phyloP scores from a whole-genome alignment of 2,113 vertebrate species.

The Strigops habroptila region DNA sequence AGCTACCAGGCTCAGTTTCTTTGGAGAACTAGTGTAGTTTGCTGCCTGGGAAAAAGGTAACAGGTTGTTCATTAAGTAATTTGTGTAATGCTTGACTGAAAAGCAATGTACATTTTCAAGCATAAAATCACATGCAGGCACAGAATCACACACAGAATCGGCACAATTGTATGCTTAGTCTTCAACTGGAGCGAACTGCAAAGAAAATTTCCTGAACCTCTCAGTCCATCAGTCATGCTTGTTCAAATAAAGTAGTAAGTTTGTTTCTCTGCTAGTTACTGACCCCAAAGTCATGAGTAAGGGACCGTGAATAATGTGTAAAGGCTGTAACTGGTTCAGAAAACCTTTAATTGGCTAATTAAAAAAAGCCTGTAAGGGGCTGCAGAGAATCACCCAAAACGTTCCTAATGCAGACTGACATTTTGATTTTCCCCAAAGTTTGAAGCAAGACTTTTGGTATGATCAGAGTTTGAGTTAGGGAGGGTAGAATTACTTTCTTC shows the following conservation, averaged over 20 bases:
- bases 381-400: constrained; percentile 44
- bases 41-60: not conserved
- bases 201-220: constrained; percentile 47
- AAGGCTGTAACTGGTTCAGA: constrained; percentile 31
- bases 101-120: constrained; percentile 1
- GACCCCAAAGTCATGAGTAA: constrained; percentile 49
- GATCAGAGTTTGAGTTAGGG: constrained; percentile 13
- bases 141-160: not conserved
- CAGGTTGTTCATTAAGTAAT: constrained; percentile 41
- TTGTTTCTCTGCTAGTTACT: constrained; percentile 25
- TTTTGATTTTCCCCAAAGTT: constrained; percentile 42
- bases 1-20: not conserved
- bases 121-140: not conserved
- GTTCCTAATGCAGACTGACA: constrained; percentile 54
- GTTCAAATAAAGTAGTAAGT: constrained; percentile 25
- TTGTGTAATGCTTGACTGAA: constrained; percentile 17
- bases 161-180: constrained; percentile 40
- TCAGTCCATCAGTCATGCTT: constrained; percentile 24
- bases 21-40: not conserved
- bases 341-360: constrained; percentile 61
- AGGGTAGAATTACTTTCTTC: constrained; percentile 37
- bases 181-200: constrained; percentile 32
- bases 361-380: constrained; percentile 44
- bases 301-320: constrained; percentile 43
- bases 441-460: constrained; percentile 14